phyloP scores from a whole-genome alignment of 1,140 invertebrate species.

The Papilio xuthus region DNA sequence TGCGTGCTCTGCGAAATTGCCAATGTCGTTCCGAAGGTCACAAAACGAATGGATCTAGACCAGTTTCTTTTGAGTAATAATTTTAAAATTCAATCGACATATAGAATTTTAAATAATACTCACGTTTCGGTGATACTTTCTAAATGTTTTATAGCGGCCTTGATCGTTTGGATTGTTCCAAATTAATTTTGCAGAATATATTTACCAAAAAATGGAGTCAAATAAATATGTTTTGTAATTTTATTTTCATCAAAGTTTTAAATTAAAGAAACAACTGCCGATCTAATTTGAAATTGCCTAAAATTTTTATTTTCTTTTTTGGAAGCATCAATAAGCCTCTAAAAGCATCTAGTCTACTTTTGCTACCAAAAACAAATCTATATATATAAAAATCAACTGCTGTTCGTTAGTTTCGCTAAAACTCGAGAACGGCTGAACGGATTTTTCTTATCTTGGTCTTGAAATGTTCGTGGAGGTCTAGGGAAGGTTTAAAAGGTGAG shows the following conservation, averaged over 20 bases:
- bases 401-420: too few relatives aligned
- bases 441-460: too few relatives aligned
- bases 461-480: too few relatives aligned
- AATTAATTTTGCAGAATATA: background rate
- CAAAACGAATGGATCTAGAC: slow-evolving; percentile 20
- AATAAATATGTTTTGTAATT: background rate
- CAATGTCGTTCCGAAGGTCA: slow-evolving; percentile 37
- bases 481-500: too few relatives aligned
- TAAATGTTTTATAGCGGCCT: slow-evolving; percentile 13
- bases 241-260: too few relatives aligned
- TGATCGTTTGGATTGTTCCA: background rate
- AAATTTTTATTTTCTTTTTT: too few relatives aligned
- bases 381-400: too few relatives aligned
- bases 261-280: too few relatives aligned
- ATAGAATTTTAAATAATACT: background rate
- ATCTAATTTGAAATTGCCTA: too few relatives aligned
- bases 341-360: background rate
- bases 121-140: slow-evolving; percentile 19
- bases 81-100: slow-evolving; percentile 22
- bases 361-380: too few relatives aligned
- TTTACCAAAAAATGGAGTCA: background rate
- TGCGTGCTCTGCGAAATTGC: slow-evolving; percentile 27
- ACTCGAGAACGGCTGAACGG: too few relatives aligned
- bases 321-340: background rate
- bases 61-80: slow-evolving; percentile 27